phyloP scores from a whole-genome alignment of 2,888 invertebrate species.

The Odontocolon sp. region DNA sequence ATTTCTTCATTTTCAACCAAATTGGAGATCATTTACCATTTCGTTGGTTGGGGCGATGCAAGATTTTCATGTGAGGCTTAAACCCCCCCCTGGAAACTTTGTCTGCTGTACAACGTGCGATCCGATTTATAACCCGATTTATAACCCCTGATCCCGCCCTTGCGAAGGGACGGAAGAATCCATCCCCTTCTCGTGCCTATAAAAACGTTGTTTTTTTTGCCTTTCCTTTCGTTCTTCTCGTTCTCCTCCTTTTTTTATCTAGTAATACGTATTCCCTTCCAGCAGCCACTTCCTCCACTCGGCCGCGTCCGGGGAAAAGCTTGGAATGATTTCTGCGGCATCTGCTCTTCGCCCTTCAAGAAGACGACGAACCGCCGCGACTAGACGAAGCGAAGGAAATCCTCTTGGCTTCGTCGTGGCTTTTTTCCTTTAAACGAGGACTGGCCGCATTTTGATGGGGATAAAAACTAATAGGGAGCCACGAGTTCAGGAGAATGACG shows the following conservation, averaged over 20 bases:
- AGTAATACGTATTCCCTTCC: background rate
- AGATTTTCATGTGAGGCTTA: conserved; percentile 50
- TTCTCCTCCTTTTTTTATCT: background rate
- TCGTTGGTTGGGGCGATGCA: conserved; percentile 37
- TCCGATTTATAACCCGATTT: conserved; percentile 57
- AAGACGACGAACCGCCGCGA: background rate
- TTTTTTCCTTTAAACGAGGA: background rate
- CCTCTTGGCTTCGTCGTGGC: conserved; percentile 15
- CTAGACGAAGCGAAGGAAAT: conserved; percentile 28
- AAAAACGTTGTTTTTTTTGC: conserved; percentile 36
- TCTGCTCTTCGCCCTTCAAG: conserved; percentile 22
- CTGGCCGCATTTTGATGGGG: conserved; percentile 6
- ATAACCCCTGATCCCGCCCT: conserved; percentile 41
- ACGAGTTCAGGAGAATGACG: background rate
- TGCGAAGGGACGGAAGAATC: conserved; percentile 18
- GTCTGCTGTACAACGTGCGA: background rate
- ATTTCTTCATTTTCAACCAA: background rate
- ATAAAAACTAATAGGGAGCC: conserved; percentile 32
- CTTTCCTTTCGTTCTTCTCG: conserved; percentile 10
- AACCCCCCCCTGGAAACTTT: conserved; percentile 8
- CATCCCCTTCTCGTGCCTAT: conserved; percentile 3
- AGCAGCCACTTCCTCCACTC: background rate
- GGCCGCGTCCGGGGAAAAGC: conserved; percentile 14
- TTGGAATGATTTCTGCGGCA: conserved; percentile 31
- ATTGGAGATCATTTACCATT: conserved; percentile 47